phyloP scores from a whole-genome alignment of 2,113 vertebrate genomes.

The Todiramphus saurophagus region DNA sequence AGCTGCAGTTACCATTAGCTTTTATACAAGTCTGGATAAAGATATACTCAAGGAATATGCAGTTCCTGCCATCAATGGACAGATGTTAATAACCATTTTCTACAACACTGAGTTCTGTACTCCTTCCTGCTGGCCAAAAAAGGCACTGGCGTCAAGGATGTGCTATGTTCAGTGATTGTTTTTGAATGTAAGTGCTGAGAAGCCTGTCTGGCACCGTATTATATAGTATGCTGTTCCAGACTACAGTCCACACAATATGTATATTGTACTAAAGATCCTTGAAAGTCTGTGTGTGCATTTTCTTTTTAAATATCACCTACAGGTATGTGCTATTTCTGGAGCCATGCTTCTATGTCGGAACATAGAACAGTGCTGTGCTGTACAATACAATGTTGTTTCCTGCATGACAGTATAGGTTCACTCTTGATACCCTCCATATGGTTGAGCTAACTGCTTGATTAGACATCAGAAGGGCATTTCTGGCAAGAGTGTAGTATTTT shows the following conservation, averaged over 20 bases:
- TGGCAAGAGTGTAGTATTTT: neutral
- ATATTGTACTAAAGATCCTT: slow-evolving; percentile 9
- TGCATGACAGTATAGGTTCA: neutral
- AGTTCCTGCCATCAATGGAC: neutral
- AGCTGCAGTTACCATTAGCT: neutral
- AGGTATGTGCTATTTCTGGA: slow-evolving; percentile 34
- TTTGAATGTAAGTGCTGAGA: neutral
- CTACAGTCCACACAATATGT: slow-evolving; percentile 8
- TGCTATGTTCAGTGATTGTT: neutral
- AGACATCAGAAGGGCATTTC: slow-evolving; percentile 18
- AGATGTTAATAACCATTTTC: neutral
- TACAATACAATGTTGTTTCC: neutral
- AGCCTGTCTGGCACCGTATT: slow-evolving; percentile 17
- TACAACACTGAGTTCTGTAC: neutral
- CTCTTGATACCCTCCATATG: neutral
- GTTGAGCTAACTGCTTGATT: neutral
- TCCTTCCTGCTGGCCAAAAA: neutral
- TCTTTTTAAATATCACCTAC: slow-evolving; percentile 31
- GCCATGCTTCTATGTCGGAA: neutral
- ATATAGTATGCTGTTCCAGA: neutral
- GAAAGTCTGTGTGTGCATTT: neutral
- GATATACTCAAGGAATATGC: neutral
- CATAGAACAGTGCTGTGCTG: neutral
- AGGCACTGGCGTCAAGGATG: neutral
- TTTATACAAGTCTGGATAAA: neutral